These are phyloP conservation scores for Ceratina calcarata DNA, from an alignment of 1,140 invertebrate genomes.

Conservation along the genomic window DNA sequence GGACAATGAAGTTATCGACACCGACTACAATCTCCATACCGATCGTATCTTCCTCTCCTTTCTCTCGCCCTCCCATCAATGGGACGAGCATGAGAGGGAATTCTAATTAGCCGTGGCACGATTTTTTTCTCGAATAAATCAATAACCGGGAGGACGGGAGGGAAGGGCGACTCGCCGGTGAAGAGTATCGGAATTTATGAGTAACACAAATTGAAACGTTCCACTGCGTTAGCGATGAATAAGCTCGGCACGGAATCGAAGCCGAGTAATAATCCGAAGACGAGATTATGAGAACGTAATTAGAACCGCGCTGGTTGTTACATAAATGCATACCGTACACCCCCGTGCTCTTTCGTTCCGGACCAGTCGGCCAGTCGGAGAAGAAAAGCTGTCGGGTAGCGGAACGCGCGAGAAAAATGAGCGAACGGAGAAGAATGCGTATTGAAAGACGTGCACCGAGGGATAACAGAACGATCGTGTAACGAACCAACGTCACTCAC, in stretches of 20 bases:
- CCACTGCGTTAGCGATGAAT: slow-evolving; percentile 13
- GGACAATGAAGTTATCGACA: slow-evolving; percentile 44
- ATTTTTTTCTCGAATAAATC: slow-evolving; percentile 33
- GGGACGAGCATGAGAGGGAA: slow-evolving; percentile 11
- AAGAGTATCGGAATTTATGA: slow-evolving; percentile 34
- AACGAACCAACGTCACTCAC: slow-evolving; percentile 3
- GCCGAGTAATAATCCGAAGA: background rate
- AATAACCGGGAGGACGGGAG: background rate
- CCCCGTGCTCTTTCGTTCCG: too few relatives aligned
- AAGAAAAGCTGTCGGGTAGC: background rate
- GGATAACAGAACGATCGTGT: background rate
- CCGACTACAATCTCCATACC: slow-evolving; percentile 12
- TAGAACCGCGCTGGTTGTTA: slow-evolving; percentile 24
- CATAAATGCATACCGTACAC: background rate
- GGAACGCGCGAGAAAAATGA: background rate
- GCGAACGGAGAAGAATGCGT: background rate
- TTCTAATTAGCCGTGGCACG: slow-evolving; percentile 28
- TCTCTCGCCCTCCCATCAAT: background rate
- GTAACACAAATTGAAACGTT: slow-evolving; percentile 20
- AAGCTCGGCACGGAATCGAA: background rate
- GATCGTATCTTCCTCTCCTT: slow-evolving; percentile 2
- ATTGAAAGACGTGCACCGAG: background rate
- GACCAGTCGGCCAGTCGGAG: background rate
- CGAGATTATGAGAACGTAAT: slow-evolving; percentile 30
- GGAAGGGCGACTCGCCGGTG: background rate